Percentiles rank a stretch among this genome's conserved stretches.
Conservation (phyloP, 2,888 invertebrate genomes). For the Tenthredo notha region DNA sequence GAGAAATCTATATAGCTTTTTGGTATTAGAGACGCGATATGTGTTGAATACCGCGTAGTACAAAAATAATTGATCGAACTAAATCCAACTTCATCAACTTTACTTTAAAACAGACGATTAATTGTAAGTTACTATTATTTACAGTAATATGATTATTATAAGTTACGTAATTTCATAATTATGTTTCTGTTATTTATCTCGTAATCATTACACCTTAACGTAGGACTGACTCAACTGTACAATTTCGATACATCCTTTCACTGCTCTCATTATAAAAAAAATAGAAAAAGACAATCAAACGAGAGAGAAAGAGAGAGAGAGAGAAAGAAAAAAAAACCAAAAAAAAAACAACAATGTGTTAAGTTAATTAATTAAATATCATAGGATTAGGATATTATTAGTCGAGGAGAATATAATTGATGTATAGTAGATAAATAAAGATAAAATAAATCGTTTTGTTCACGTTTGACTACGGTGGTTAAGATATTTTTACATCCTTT, state of each 20-base stretch:
- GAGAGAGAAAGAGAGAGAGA: neutral
- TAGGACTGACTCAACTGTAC: constrained; percentile 51
- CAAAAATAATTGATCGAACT: constrained; percentile 38
- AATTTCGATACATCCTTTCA: constrained; percentile 23
- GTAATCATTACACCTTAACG: constrained; percentile 24
- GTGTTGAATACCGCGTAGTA: constrained; percentile 28
- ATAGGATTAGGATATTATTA: constrained; percentile 15
- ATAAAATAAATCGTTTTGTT: constrained; percentile 44
- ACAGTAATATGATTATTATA: constrained; percentile 49
- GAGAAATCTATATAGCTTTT: no score
- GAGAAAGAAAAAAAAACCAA: neutral
- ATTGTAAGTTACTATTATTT: constrained; percentile 45
- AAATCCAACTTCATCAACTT: constrained; percentile 34
- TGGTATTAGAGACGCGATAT: neutral
- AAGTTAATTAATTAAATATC: constrained; percentile 33
- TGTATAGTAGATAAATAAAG: constrained; percentile 14
- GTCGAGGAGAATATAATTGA: neutral
- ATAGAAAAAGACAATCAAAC: neutral
- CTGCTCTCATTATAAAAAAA: constrained; percentile 34
- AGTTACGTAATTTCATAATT: constrained; percentile 51
- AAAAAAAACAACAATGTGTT: neutral
- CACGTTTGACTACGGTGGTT: constrained; percentile 20
- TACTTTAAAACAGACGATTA: constrained; percentile 43
- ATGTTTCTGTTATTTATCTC: constrained; percentile 52
- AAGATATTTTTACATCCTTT: constrained; percentile 73